Conservation (phyloP, 1,140 invertebrate genomes). For the Ceratosolen solmsi region DNA sequence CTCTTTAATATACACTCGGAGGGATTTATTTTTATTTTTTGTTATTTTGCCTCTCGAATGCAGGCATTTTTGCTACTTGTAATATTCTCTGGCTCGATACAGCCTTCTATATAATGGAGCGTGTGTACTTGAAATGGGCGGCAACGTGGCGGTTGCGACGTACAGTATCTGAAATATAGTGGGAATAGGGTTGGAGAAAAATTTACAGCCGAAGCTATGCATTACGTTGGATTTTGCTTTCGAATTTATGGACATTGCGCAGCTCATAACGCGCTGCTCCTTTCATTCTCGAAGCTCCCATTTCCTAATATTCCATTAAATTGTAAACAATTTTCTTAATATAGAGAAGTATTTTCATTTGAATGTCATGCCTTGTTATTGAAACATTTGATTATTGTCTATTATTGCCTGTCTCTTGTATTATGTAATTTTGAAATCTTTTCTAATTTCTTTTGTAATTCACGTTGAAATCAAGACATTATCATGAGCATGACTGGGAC, state of each 20-base stretch:
- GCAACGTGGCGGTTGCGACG: conserved; percentile 19
- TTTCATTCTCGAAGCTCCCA: background rate
- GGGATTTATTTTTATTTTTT: too few relatives aligned
- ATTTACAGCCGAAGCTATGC: conserved; percentile 17
- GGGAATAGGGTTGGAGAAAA: background rate
- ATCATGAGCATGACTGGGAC: background rate
- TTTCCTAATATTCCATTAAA: too few relatives aligned
- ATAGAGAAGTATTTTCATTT: too few relatives aligned
- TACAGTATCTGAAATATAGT: conserved; percentile 1
- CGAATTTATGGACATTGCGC: background rate
- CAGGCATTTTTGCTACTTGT: background rate
- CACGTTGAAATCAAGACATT: too few relatives aligned
- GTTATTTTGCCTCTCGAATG: background rate
- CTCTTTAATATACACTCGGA: too few relatives aligned
- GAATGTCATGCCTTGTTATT: too few relatives aligned
- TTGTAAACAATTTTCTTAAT: too few relatives aligned
- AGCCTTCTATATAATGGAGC: background rate
- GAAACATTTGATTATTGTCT: too few relatives aligned
- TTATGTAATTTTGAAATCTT: too few relatives aligned
- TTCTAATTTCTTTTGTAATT: too few relatives aligned
- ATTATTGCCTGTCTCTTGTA: too few relatives aligned
- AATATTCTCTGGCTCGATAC: background rate
- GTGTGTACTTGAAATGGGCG: conserved; percentile 38
- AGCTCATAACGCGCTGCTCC: background rate
- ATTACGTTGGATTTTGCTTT: background rate